Evolutionary conservation across 2,113 vertebrate species (phyloP).

Genomic region (Cyprinodon variegatus): DNA sequence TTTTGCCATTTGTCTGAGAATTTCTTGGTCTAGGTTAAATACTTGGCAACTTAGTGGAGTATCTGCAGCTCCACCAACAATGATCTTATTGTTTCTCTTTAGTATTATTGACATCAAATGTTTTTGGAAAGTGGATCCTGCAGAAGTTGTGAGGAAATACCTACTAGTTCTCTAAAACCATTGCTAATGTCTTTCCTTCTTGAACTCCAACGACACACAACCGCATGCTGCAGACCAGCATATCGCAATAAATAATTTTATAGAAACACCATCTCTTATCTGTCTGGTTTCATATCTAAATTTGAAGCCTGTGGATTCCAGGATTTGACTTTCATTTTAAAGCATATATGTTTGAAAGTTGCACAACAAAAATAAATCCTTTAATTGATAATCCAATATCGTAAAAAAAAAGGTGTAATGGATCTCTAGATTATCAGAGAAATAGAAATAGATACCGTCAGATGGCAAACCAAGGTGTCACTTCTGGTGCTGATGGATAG

Average conservation of each 20-base stretch:
- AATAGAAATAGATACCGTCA: neutral
- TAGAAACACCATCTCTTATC: neutral
- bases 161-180: too few relatives aligned
- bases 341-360: neutral
- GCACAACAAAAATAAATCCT: neutral
- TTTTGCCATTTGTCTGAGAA: neutral
- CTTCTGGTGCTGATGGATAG: constrained; percentile 29
- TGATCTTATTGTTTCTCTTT: neutral
- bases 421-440: neutral
- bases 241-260: neutral
- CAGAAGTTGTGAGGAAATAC: neutral
- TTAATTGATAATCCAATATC: neutral
- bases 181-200: neutral
- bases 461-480: constrained; percentile 19
- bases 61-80: neutral
- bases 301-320: neutral
- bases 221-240: neutral
- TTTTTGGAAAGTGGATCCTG: neutral
- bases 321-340: neutral
- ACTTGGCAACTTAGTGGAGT: neutral
- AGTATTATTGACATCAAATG: neutral
- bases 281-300: neutral
- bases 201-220: neutral
- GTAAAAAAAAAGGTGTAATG: neutral
- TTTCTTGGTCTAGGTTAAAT: neutral